Conservation (phyloP, 2,888 invertebrate species). For the Pasiphila rectangulata region DNA sequence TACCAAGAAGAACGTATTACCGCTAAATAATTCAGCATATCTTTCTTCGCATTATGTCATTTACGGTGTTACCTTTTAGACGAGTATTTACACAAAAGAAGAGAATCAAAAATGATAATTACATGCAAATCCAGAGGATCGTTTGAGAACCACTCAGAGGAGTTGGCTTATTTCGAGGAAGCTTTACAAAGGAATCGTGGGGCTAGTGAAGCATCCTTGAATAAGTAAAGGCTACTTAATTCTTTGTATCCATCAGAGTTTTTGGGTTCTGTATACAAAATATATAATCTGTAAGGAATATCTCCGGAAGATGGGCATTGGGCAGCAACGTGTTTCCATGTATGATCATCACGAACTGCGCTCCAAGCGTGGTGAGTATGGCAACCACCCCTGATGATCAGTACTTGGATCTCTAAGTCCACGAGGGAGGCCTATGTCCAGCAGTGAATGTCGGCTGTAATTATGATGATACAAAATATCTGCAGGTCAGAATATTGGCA, state of each 20-base stretch:
- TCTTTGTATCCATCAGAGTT: conserved; percentile 25
- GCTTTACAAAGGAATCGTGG: conserved; percentile 37
- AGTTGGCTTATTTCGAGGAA: conserved; percentile 50
- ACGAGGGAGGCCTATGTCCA: too few species aligned
- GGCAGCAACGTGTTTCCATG: too few species aligned
- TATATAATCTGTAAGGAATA: too few species aligned
- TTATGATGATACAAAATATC: too few species aligned
- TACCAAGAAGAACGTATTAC: conserved; percentile 58
- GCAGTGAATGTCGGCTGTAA: too few species aligned
- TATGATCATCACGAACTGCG: too few species aligned
- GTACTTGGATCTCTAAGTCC: too few species aligned
- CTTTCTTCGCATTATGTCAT: conserved; percentile 78
- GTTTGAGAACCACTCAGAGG: conserved; percentile 51
- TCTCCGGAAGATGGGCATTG: too few species aligned
- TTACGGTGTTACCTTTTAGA: conserved; percentile 75
- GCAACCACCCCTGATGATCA: too few species aligned
- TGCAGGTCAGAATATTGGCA: too few species aligned
- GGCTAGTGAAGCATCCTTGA: conserved; percentile 36
- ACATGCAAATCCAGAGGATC: conserved; percentile 76
- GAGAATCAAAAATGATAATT: conserved; percentile 82
- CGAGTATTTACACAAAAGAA: conserved; percentile 79
- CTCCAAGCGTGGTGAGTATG: too few species aligned
- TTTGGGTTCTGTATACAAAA: conserved; percentile 1
- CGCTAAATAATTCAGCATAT: conserved; percentile 79
- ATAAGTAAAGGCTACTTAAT: conserved; percentile 34